Evolutionary conservation across 1,140 invertebrate genomes (phyloP).

Genomic region (Adoxophyes honmai): DNA sequence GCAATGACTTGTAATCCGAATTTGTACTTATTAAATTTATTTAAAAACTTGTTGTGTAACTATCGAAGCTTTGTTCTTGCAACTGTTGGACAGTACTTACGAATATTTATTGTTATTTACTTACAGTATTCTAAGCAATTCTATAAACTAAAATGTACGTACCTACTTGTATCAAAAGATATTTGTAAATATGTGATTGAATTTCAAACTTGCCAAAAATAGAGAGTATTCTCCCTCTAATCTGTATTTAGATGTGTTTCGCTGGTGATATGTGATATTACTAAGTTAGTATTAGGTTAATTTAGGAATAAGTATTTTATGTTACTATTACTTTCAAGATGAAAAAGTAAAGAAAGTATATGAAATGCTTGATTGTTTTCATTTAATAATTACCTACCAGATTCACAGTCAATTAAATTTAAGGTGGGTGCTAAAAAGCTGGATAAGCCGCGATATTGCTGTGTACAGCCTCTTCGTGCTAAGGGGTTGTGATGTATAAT

Average conservation of each 20-base stretch:
- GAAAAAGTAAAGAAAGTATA: background rate
- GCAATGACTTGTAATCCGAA: constrained; percentile 20
- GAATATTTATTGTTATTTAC: constrained; percentile 26
- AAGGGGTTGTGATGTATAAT: no score
- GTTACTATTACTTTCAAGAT: background rate
- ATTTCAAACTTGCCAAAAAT: constrained; percentile 37
- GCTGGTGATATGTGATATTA: constrained; percentile 74
- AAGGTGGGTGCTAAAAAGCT: no score
- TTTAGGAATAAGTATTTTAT: constrained; percentile 29
- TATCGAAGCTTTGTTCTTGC: constrained; percentile 15
- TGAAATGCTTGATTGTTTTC: no score
- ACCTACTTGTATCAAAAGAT: background rate
- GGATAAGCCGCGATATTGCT: no score
- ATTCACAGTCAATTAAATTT: no score
- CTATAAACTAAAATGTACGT: background rate
- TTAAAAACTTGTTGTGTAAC: constrained; percentile 6
- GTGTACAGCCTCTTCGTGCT: no score
- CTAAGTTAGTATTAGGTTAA: constrained; percentile 40
- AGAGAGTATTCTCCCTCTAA: constrained; percentile 18
- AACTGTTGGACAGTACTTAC: constrained; percentile 58
- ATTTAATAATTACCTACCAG: no score
- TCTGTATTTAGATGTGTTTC: constrained; percentile 41
- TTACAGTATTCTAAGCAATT: background rate
- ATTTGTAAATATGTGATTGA: constrained; percentile 17
- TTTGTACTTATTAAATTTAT: constrained; percentile 44